Base-by-base conservation (phyloP, 2,888 invertebrate species). In the Drosophila nr. fundita region DNA sequence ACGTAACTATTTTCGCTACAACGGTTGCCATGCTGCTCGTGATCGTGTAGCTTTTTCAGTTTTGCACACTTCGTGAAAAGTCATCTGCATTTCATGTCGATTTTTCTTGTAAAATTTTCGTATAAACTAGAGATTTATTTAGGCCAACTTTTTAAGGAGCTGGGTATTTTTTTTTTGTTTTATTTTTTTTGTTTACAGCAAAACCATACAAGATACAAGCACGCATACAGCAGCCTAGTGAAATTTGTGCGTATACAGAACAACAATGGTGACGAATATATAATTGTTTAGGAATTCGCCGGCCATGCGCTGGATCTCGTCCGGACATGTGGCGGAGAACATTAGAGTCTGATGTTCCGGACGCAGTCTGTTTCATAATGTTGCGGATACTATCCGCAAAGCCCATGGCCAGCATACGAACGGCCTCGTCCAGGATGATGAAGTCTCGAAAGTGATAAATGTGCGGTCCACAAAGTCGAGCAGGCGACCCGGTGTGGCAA, bases 301-400 rank as follows among this genome's bases (percentile, higher is more conserved):
- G 0, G 98, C 98, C 77, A 98, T 93, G 52, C 94, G 94, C 92
- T 99, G 99, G 87, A 99, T 99, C 92, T 99, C 99, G 91, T 98
- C 98, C 0, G 99, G 99, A 94, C 99, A 99, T 18, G 99, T 99
- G 4, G 99, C 99, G 21, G 99, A 99, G 94, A 99, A 99, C 99
- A 99, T 99, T 34, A 99, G 95, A 0, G 99, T 99, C 93, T 99
- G 99, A 68, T 99, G 95, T 95, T 97, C 95, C 0, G 95, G 93
- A 29, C 98, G 98, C 99, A 99, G 24, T 24, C n/a, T n/a, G n/a
- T n/a, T n/a, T n/a, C n/a, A n/a, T 24, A 24, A 24, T 24, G 2
- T 24, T 24, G 24, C 24, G 24, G 2, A 24, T 24, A 24, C 24
- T 24, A 24, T 24, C 24, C 24, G 24, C 24, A 24, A 24, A 24